phyloP scores from a whole-genome alignment of 2,113 vertebrate genomes.

The Tachycineta bicolor region DNA sequence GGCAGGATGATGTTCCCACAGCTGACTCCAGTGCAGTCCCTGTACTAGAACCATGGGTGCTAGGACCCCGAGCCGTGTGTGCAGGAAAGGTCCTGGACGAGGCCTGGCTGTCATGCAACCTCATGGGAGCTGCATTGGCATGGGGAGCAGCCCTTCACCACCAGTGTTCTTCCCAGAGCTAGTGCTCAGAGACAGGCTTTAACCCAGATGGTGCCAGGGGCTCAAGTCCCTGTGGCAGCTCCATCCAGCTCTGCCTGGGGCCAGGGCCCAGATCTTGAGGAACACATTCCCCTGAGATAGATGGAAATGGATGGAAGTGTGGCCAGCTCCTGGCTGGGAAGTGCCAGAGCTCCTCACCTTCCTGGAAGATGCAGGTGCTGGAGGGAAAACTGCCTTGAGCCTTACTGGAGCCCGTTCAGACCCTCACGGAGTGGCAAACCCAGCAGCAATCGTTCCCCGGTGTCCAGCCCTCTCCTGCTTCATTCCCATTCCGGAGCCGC shows the following conservation, averaged over 20 bases:
- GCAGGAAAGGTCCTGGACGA: neutral
- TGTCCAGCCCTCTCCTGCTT: neutral
- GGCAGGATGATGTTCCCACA: too few relatives aligned
- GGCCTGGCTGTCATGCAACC: neutral
- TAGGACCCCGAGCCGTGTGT: neutral
- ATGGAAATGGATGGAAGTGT: neutral
- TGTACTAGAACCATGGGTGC: accelerated
- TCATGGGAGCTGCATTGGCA: accelerated
- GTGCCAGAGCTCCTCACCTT: neutral
- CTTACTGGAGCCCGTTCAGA: neutral
- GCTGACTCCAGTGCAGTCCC: neutral
- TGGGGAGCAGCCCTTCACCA: neutral
- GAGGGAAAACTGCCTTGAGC: neutral
- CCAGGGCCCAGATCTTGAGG: neutral
- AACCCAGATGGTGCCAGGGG: accelerated
- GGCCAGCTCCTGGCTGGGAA: neutral
- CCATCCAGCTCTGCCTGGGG: neutral
- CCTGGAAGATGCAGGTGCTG: neutral
- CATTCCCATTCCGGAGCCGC: neutral
- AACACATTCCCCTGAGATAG: neutral
- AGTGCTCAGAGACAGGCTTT: neutral
- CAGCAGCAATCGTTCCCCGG: neutral
- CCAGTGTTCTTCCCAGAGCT: neutral
- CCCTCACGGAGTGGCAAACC: neutral
- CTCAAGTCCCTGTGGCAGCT: neutral